A percentile compares a stretch with the other conserved stretches of the same genome.
Evolutionary conservation across 1,140 invertebrate species (phyloP).

Genomic region (Drosophila rhopaloa): DNA sequence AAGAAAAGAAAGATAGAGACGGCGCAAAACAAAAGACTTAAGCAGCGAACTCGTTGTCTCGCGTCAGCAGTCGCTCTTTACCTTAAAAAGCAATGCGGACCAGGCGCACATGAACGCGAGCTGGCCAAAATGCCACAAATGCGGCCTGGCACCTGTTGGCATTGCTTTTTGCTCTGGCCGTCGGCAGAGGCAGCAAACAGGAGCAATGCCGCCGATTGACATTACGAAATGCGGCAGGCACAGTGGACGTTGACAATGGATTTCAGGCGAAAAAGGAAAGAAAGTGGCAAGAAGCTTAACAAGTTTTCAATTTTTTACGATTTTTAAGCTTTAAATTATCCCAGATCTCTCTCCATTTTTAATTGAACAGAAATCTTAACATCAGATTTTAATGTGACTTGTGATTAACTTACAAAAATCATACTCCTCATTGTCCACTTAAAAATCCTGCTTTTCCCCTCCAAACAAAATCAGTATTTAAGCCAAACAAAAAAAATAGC

Average conservation of each 20-base stretch:
- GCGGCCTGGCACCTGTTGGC: constrained; percentile 46
- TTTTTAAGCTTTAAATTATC: no score
- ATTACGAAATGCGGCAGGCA: constrained; percentile 42
- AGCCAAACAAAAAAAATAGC: no score
- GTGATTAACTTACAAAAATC: no score
- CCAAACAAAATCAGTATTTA: no score
- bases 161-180: neutral
- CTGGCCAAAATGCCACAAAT: constrained; percentile 8
- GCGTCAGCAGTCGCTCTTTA: constrained; percentile 54
- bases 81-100: constrained; percentile 74
- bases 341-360: no score
- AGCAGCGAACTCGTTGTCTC: constrained; percentile 65
- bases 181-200: constrained; percentile 21
- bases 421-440: no score
- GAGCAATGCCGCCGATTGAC: constrained; percentile 43
- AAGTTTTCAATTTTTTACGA: no score
- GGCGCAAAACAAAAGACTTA: constrained; percentile 70
- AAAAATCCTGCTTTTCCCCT: no score
- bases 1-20: constrained; percentile 11
- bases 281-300: neutral
- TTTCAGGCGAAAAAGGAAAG: neutral
- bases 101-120: constrained; percentile 70
- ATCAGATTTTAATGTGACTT: no score
- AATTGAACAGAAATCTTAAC: no score
- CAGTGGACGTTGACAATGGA: constrained; percentile 11